Base-by-base conservation (phyloP, 1,140 invertebrate genomes). In the Akabosia matsudoensis region DNA sequence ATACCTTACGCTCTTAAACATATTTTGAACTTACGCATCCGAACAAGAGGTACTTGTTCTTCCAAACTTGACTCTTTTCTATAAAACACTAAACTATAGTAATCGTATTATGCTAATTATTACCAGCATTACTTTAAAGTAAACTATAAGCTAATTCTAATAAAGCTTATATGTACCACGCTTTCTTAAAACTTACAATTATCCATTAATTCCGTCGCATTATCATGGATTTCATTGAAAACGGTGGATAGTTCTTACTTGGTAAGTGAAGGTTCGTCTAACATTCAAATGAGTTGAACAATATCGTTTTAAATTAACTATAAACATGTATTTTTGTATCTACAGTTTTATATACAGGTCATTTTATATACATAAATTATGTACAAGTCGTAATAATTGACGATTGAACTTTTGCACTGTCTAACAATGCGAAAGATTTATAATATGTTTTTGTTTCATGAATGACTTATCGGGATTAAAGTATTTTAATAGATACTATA, bases 311-410 rank as follows among this genome's bases (percentile, higher is more conserved):
- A 45, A 45, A 18, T 45, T 7, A 10, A 45, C 37, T 10, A 45
- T 7, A 10, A 45, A 18, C 7, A 45, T 10, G 37, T 45, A 45
- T 45, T 45, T 45, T 45, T 45, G 37, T 45, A 45, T 45, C 37
- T 45, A 45, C 37, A 45, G 37, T 10, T 72, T 34, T 30, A 26
- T 33, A 72, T 72, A 33, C 70, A 72, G 28, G 18, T 31, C 28
- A 18, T 31, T 33, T 72, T 72, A 33, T 33, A 72, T 72, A 72
- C 34, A 33, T 22, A n/a, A 34, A 31, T 28, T 72, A 33, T 72
- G 33, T 33, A 30, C 24, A 26, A n/a, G 30, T 33, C 18, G 28
- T 33, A 72, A 13, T 64, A 4, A 64, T 64, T 64, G n/a, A 64
- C 22, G 4, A 24, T 24, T 64, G 4, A 24, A n/a, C 4, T 13